Evolutionary conservation across 2,113 vertebrate genomes (phyloP), one percentile per base, ranked within the genome.

Genomic region (Tamias sibiricus): DNA sequence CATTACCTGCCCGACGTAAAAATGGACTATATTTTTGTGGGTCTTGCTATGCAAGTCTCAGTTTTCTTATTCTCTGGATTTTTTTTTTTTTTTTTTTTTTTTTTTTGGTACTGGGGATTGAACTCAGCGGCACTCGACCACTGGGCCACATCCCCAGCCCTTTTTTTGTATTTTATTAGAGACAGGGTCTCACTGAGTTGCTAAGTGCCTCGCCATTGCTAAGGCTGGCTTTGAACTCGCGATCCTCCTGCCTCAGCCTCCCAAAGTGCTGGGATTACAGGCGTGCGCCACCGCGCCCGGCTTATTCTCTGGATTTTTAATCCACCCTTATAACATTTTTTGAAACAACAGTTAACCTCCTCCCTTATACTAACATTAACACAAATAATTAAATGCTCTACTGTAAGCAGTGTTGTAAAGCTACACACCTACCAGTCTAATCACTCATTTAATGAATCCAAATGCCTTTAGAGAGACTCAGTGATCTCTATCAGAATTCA

Each of bases 361-460:
- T n/a, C 30, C 42, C 24, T 24, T 42, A 13, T 52, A n/a, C 66
- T 19, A 69, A 69, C 17, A 9, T 42, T 54, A 87, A 69, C 37
- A 42, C 57, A 62, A 64, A 42, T 85, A 88, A 42, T n/a, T 79
- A 4, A 57, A 3, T 86, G 72, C 49, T 68, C 47, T 14, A 28
- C 40, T 22, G 4, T 52, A 62, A 95, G 69, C 54, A 42, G n/a
- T 49, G 90, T 69, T 76, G 8, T 35, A 82, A 95, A 69, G 84
- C 12, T 64, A 40, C 6, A 40, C 19, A 57, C 54, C 9, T 49
- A 71, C 68, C 54, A 22, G 44, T 74, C 57, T 32, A n/a, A 66
- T 74, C 30, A 80, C 26, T 85, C 68, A 24, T 37, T 71, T 76
- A 88, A 85, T 96, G 35, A 84, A 37, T 86, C 95, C 42, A 28